Evolutionary conservation across 2,113 vertebrate genomes (phyloP).

Genomic region (Dolichallabes microphthalmus): DNA sequence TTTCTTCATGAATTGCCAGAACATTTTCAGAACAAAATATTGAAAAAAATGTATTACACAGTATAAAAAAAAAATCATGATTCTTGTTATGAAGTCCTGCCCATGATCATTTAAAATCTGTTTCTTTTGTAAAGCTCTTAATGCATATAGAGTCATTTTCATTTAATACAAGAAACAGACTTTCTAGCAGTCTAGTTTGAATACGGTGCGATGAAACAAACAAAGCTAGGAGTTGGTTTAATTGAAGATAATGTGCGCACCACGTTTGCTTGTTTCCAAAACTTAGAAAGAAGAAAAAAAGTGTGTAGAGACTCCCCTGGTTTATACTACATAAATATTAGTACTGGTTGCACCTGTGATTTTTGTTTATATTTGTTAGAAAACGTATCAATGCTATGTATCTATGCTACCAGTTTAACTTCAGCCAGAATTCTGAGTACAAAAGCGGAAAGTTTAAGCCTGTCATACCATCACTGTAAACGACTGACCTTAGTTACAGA

Average conservation of each 20-base stretch:
- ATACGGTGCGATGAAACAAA: background rate
- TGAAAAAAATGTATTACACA: too few species aligned
- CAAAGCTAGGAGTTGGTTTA: background rate
- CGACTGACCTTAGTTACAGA: background rate
- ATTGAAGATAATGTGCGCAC: too few species aligned
- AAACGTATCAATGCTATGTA: background rate
- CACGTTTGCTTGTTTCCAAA: too few species aligned
- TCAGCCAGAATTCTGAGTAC: background rate
- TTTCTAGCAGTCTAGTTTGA: slow-evolving; percentile 1
- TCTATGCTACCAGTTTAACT: too few species aligned
- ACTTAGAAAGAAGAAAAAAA: background rate
- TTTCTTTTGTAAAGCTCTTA: background rate
- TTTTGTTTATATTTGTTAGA: background rate
- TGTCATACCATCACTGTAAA: background rate
- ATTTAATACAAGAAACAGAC: background rate
- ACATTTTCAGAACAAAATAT: too few species aligned
- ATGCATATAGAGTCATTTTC: background rate
- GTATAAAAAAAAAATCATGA: too few species aligned
- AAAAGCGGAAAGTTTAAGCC: background rate
- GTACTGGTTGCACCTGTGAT: background rate
- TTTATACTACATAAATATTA: background rate
- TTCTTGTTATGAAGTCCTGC: too few species aligned
- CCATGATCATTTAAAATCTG: background rate
- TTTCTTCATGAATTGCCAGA: too few species aligned
- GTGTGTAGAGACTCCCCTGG: background rate